Evolutionary conservation across 2,113 vertebrate genomes (phyloP).

Genomic region (Rhea pennata): DNA sequence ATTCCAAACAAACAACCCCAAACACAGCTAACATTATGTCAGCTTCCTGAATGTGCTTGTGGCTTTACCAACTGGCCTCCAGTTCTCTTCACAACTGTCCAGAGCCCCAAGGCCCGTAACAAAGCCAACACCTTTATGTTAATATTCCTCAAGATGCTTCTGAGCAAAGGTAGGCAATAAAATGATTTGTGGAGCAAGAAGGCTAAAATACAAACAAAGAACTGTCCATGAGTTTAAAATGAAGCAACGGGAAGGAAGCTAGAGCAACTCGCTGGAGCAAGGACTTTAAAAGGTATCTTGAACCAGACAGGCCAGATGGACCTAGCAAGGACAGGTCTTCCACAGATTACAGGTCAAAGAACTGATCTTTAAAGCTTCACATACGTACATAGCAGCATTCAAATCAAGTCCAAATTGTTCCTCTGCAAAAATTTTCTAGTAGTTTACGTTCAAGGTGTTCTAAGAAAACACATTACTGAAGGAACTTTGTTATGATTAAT

Average conservation of each 20-base stretch:
- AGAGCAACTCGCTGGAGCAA: too few species aligned
- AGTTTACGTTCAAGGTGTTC: not conserved
- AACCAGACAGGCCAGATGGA: too few species aligned
- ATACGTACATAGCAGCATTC: too few species aligned
- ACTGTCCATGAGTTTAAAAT: too few species aligned
- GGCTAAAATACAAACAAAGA: not conserved
- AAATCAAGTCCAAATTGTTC: not conserved
- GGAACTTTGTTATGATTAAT: not conserved
- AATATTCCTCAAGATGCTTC: not conserved
- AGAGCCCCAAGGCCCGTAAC: too few species aligned
- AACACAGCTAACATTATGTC: not conserved
- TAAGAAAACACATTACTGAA: too few species aligned
- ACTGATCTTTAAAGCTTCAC: not conserved
- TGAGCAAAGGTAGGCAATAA: not conserved
- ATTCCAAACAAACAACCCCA: not conserved
- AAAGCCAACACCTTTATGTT: not conserved
- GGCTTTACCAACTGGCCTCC: not conserved
- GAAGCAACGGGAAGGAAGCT: too few species aligned
- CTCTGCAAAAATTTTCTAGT: not conserved
- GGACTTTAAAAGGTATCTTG: too few species aligned
- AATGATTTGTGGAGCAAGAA: not conserved
- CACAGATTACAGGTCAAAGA: not conserved
- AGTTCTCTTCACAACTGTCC: not conserved
- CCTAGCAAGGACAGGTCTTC: not conserved
- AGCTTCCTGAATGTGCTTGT: not conserved